Base-by-base conservation (phyloP, 2,888 invertebrate genomes). In the Spodoptera littoralis region DNA sequence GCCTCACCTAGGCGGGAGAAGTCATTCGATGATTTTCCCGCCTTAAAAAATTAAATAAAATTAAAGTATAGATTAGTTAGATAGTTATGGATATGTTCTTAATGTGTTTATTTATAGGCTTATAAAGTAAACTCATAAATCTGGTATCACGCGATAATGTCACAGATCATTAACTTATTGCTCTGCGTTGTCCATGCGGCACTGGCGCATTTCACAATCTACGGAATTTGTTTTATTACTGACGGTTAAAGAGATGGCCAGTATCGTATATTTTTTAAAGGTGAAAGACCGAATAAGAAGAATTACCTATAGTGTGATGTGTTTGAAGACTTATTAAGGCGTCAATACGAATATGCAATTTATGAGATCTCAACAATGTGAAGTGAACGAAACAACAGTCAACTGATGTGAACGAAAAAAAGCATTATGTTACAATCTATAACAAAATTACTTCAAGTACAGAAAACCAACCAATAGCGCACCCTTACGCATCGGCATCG, bases 81-180 rank as follows among this genome's bases (percentile, higher is more conserved):
- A 8, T 36, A 9, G 36, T 36, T 36, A 36, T 36, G 9, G 36
- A 36, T 36, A 36, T 5, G 8, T 36, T 9, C 2, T 36, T 36
- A 72, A 63, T 73, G 63, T 54, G 56, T 72, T 72, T 62, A 62
- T 71, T 50, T 57, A 43, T 57, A 50, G 45, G 55, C n/a, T n/a
- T n/a, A n/a, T n/a, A n/a, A n/a, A n/a, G 36, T 72, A 57, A 18
- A 55, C 45, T 72, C 58, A 18, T 18, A 18, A 18, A 1, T 18
- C 46, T n/a, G 43, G 5, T 41, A 57, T 41, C 72, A 72, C 72
- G 73, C 72, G 54, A 72, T 63, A 60, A 60, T 72, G 63, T 68
- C 73, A 68, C 72, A 68, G 72, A 72, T 52, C 72, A 73, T 72
- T 72, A 72, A 73, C 54, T 72, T 57, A 60, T 73, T 72, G 72